Evolutionary conservation across 2,113 vertebrate species (phyloP).

Genomic region (Dicerorhinus sumatrensis): DNA sequence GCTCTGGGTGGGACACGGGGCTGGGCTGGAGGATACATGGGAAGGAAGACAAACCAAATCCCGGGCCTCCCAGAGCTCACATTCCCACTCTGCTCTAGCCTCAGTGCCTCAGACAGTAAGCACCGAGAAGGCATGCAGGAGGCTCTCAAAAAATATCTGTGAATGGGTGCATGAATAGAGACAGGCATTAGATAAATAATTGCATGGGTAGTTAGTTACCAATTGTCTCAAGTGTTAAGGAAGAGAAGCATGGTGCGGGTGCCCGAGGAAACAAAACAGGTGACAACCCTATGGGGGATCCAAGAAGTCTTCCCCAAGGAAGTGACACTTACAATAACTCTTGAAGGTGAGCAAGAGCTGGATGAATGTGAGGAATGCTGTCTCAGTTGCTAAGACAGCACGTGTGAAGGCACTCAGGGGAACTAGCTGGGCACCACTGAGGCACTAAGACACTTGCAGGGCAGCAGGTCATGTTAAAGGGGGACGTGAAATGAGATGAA

Average conservation of each 20-base stretch:
- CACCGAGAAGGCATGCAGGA: background rate
- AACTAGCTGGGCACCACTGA: too few relatives aligned
- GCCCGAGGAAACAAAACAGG: background rate
- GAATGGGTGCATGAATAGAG: background rate
- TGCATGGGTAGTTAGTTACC: background rate
- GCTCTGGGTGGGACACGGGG: background rate
- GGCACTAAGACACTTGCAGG: accelerated
- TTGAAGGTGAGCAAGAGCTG: background rate
- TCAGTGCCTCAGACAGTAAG: background rate
- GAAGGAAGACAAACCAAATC: background rate
- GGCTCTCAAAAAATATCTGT: background rate
- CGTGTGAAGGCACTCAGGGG: background rate
- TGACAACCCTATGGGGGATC: background rate
- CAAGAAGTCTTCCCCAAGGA: background rate
- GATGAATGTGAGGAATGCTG: background rate
- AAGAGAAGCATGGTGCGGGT: background rate
- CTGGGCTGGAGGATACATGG: background rate
- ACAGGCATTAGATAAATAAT: background rate
- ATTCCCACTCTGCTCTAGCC: background rate
- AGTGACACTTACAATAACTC: background rate
- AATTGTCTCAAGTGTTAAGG: background rate
- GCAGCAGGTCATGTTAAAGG: accelerated
- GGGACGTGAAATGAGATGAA: background rate
- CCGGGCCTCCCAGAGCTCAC: background rate
- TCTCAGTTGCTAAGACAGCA: background rate